Base-by-base conservation (phyloP, 92 coral and sea anemone species). In the Paramuricea clavata region DNA sequence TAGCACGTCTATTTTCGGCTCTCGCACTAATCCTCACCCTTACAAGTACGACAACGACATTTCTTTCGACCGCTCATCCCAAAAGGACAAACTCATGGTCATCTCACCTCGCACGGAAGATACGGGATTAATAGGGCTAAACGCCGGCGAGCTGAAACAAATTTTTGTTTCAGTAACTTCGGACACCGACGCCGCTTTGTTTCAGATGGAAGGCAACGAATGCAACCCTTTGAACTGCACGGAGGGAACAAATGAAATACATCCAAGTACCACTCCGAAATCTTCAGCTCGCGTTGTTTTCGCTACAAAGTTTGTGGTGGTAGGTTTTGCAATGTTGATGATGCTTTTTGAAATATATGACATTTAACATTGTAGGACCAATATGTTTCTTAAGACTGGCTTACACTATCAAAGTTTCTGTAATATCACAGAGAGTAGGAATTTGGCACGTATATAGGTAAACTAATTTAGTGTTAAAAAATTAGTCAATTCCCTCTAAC, bases 11-110 rank as follows among this genome's bases (percentile, higher is more conserved):
- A 68, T 69, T 36, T 83, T 69, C 64, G 87, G 19, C 36, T 83
- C 87, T 68, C 87, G 79, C 33, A 68, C 76, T 39, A 83, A 71
- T 33, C 87, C 87, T 35, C 87, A 83, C 52, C 89, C 89, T 42
- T 75, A 64, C 43, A 85, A 85, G 83, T 85, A 85, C 59, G 89
- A 85, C 65, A 31, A 75, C 57, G 89, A 85, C 76, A 41, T 74
- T 30, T 47, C 70, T 35, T 64, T 85, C 76, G 89, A 74, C 64
- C 44, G 41, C 34, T 78, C 89, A 32, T n/a, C 44, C 32, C 89
- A 85, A 81, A 85, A 42, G 65, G 17, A 83, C 50, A 83, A 83
- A 83, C 27, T 69, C 41, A 65, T 83, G 39, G 87, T 83, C 28
- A 68, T 69, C 15, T 67, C 81, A 16, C 22, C 72, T 17, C 31